Percentiles rank a stretch among this genome's conserved stretches.
These are phyloP conservation scores for Hirtodrosophila histrioides DNA, from an alignment of 2,888 invertebrate species.

Conservation along the genomic window DNA sequence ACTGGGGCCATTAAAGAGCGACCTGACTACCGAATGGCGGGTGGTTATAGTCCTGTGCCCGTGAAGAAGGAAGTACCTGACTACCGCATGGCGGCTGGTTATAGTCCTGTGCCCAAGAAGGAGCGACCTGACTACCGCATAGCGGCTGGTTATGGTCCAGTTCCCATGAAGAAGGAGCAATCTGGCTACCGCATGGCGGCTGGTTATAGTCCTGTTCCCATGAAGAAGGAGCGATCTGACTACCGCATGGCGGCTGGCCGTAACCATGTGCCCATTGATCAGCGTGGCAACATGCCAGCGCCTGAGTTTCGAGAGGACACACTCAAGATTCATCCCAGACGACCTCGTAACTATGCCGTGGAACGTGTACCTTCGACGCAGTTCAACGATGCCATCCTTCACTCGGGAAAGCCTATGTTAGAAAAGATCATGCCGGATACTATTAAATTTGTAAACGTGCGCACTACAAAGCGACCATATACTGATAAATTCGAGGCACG, in stretches of 20 bases:
- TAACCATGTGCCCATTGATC: conserved; percentile 35
- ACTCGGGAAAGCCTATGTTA: conserved; percentile 65
- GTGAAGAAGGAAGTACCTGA: neutral
- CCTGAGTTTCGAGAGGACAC: conserved; percentile 80
- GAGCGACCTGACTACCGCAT: neutral
- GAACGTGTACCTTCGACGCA: conserved; percentile 70
- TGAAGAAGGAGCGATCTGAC: neutral
- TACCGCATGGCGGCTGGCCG: conserved; percentile 30
- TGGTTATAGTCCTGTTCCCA: neutral
- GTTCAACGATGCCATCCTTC: conserved; percentile 66
- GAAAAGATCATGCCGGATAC: conserved; percentile 65
- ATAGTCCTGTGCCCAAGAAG: neutral
- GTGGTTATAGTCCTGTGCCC: neutral
- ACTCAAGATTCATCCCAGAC: conserved; percentile 75
- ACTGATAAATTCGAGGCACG: conserved; percentile 76
- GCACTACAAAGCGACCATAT: conserved; percentile 67
- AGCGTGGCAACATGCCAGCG: conserved; percentile 82
- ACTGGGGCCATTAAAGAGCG: conserved; percentile 32
- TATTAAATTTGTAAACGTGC: conserved; percentile 70
- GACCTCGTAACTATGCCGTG: conserved; percentile 69
- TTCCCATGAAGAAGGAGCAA: neutral
- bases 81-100: neutral
- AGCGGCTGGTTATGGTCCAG: too few relatives aligned
- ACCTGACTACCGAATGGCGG: neutral
- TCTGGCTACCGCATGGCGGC: neutral